Evolutionary conservation across 1,140 invertebrate species (phyloP), one percentile per base, ranked within the genome.

Genomic region (Rhopalosiphum maidis): DNA sequence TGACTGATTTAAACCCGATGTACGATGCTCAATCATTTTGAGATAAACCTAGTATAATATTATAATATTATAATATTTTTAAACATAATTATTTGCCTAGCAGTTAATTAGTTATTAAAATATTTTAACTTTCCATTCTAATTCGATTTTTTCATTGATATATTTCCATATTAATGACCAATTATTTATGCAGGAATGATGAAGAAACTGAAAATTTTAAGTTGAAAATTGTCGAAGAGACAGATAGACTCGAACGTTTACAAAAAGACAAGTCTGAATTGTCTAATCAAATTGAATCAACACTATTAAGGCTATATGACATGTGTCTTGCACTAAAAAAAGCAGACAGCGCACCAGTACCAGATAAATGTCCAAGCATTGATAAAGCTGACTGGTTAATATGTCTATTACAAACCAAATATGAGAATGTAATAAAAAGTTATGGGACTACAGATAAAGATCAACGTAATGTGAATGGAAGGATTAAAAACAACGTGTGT

Each of bases 281-380:
- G 55, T 77, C 51, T 25, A 48, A 46, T 41, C 92, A 93, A 54
- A 92, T 93, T 15, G 37, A 90, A 25, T 54, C 23, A 2, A 90
- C 85, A 11, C 37, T 94, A 30, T 11, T n/a, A 6, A 94, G 60
- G 85, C 30, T 94, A 8, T 92, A 94, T n/a, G 30, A 68, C 18
- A 60, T 92, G 77, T 94, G 86, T 37, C 8, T 94, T 89, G 77
- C 88, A 91, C 54, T 94, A 93, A 43, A 96, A 95, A 95, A 95
- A 94, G 94, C 95, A 35, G 95, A 95, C 54, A 95, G 95, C 51
- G 90, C 94, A 22, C 90, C 60, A 22, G 94, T 94, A 11, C 94
- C 94, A 35, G 91, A 93, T 30, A 93, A 94, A 46, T 94, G 94
- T 93, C 94, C 94, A 37, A 68, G 89, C 23, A 85, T 94, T 21